phyloP scores from a whole-genome alignment of 2,113 vertebrate species.

The Emydocephalus ijimae region DNA sequence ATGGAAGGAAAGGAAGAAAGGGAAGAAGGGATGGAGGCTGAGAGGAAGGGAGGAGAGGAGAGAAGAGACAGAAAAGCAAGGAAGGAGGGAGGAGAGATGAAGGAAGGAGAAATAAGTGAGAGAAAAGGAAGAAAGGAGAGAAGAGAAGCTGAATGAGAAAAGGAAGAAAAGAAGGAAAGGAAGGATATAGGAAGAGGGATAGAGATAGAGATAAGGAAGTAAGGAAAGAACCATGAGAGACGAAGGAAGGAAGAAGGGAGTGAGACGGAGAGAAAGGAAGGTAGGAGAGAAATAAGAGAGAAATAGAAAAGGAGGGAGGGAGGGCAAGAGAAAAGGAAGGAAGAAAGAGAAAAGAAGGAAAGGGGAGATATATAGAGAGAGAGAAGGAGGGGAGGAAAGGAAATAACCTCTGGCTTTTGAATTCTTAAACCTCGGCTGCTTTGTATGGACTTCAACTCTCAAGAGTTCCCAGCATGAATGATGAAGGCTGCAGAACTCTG shows the following conservation, averaged over 20 bases:
- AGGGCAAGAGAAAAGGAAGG: background rate
- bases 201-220: no score
- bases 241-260: background rate
- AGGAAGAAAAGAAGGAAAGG: no score
- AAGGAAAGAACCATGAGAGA: background rate
- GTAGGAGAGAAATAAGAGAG: background rate
- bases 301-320: background rate
- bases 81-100: no score
- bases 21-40: no score
- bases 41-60: no score
- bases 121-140: no score
- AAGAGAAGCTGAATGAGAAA: no score
- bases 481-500: background rate
- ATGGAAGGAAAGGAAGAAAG: no score
- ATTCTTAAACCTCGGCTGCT: background rate
- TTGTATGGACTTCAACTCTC: background rate
- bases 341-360: background rate
- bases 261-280: background rate
- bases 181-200: background rate
- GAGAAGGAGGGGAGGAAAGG: background rate
- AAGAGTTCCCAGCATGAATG: background rate
- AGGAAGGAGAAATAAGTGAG: no score
- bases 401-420: background rate
- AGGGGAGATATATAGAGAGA: background rate
- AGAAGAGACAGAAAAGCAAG: no score